These are phyloP conservation scores for Calameuta pallipes DNA, from an alignment of 2,888 invertebrate genomes.

Conservation along the genomic window DNA sequence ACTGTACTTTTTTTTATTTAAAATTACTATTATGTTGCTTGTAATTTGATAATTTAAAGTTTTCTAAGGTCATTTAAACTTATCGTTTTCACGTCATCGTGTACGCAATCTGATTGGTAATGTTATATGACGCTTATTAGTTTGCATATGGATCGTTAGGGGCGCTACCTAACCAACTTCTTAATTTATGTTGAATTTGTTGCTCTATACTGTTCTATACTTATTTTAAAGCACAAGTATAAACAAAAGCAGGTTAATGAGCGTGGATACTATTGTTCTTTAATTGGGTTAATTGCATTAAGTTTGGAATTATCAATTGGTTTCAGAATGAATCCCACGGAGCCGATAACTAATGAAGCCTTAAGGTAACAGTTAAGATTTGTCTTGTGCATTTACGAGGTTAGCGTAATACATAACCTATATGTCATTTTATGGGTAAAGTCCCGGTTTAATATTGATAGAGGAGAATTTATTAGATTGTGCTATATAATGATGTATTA, in stretches of 20 bases:
- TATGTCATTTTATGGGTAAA: not conserved
- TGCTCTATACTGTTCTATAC: too few species aligned
- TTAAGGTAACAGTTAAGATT: slow-evolving; percentile 45
- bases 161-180: too few species aligned
- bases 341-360: slow-evolving; percentile 52
- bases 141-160: too few species aligned
- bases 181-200: too few species aligned
- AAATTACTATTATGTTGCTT: too few species aligned
- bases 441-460: too few species aligned
- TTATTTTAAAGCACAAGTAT: not conserved
- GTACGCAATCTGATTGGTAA: too few species aligned
- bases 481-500: slow-evolving; percentile 1
- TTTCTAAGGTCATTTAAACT: too few species aligned
- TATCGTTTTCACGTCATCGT: too few species aligned
- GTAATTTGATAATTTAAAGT: too few species aligned
- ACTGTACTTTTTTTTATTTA: too few species aligned
- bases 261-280: not conserved
- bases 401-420: not conserved
- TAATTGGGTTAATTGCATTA: not conserved
- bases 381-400: not conserved
- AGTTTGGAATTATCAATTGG: not conserved
- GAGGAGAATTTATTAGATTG: not conserved
- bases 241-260: not conserved
- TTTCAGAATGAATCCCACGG: slow-evolving; percentile 51
- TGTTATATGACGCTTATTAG: too few species aligned